Base-by-base conservation (phyloP, 2,797 vertebrate genomes). In the Fistularia tabacaria region DNA sequence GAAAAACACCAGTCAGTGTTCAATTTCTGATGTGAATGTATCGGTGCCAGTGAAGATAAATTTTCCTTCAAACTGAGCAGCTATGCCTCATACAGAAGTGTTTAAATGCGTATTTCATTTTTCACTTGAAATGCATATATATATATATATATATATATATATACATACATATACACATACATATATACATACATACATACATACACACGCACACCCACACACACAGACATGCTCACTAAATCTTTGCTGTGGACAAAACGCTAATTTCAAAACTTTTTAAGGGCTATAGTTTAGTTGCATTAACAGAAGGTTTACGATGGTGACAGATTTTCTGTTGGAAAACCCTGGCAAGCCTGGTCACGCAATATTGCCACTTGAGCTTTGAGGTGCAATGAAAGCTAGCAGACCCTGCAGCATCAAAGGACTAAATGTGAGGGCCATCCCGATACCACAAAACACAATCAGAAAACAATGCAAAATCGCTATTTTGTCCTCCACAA, bases 261-360 rank as follows among this genome's bases (percentile, higher is more conserved):
- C 15, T 49, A 44, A 43, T 51, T 82, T 82, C 72, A 77, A 59
- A 63, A 68, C 64, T 69, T 72, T n/a, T 74, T 66, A 12, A 50
- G 66, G 73, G 75, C 39, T 39, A 38, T 14, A 1, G 51, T 66
- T 62, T 12, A 48, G 52, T 62, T 1, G 7, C 39, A 63, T 71
- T 76, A 62, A 69, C 69, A 49, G 54, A 62, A 80, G 82, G 53
- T 57, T 37, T 57, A 74, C 69, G 78, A 80, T 66, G 72, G 38
- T 25, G 40, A 55, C 61, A 47, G 57, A 41, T 60, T 60, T 58
- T 56, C 49, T 64, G 49, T 44, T 46, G 47, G 74, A 84, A 82
- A 70, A 74, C 76, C 73, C 68, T 62, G 50, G 47, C 51, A 14
- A 76, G 45, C 42, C 41, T 59, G 63, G 69, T 57, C 66, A 67